Conservation (phyloP, 1,140 invertebrate genomes). For the Ptiloglossa arizonensis region DNA sequence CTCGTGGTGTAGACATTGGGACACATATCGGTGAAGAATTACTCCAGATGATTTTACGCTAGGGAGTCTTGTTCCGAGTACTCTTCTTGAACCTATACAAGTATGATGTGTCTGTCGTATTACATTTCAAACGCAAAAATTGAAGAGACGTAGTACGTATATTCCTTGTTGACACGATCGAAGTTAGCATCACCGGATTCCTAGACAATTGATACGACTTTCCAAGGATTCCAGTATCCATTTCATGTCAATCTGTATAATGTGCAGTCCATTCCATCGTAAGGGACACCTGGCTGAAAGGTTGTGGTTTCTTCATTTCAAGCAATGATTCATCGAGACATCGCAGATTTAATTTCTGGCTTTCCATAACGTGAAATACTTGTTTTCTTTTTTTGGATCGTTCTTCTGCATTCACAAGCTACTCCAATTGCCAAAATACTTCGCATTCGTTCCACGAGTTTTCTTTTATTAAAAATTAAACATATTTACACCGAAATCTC, state of each 20-base stretch:
- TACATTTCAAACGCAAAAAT: not conserved
- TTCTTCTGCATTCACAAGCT: too few relatives aligned
- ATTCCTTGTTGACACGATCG: constrained; percentile 20
- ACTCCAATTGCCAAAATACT: too few relatives aligned
- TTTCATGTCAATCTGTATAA: constrained; percentile 29
- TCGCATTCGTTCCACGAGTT: too few relatives aligned
- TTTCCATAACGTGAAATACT: not conserved
- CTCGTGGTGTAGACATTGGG: too few relatives aligned
- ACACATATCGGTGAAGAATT: too few relatives aligned
- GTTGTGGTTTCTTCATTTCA: constrained; percentile 42
- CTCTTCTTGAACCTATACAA: too few relatives aligned
- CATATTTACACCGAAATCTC: too few relatives aligned
- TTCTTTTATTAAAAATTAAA: too few relatives aligned
- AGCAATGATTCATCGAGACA: constrained; percentile 25
- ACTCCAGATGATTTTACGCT: too few relatives aligned
- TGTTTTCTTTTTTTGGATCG: not conserved
- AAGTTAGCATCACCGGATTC: constrained; percentile 18
- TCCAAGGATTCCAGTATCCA: constrained; percentile 44
- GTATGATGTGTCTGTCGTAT: not conserved
- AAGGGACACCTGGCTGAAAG: constrained; percentile 35
- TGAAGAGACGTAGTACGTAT: not conserved
- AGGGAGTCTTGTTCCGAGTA: too few relatives aligned
- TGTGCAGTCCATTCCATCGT: constrained; percentile 11
- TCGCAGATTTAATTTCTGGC: not conserved
- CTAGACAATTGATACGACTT: constrained; percentile 27